Percentiles rank a stretch among this genome's conserved stretches.
Evolutionary conservation across 2,797 vertebrate genomes (phyloP).

Genomic region (Apogon talboti): DNA sequence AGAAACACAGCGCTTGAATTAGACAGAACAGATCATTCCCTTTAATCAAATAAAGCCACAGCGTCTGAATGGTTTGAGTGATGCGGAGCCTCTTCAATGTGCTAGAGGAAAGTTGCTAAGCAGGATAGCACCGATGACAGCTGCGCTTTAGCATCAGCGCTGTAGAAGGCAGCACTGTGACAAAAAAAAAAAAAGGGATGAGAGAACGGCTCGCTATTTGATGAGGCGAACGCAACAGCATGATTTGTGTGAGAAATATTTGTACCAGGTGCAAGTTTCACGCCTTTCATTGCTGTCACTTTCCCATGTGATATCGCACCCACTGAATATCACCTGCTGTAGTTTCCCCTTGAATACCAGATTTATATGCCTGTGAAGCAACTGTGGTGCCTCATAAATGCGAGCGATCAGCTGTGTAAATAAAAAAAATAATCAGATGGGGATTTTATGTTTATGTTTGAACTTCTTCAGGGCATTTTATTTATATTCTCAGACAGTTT

Average conservation of each 20-base stretch:
- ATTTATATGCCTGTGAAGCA: constrained; percentile 41
- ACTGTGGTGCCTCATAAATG: constrained; percentile 35
- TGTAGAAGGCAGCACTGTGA: constrained; percentile 48
- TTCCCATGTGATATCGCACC: constrained; percentile 59
- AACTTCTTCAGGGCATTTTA: constrained; percentile 16
- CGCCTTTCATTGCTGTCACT: constrained; percentile 49
- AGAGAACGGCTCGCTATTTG: constrained; percentile 24
- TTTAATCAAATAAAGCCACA: constrained; percentile 61
- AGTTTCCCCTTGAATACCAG: constrained; percentile 37
- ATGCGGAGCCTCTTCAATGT: constrained; percentile 39
- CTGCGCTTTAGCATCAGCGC: constrained; percentile 55
- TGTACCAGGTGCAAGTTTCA: constrained; percentile 62
- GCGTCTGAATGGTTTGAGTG: constrained; percentile 54
- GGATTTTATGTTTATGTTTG: constrained; percentile 18
- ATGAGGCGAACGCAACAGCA: constrained; percentile 32
- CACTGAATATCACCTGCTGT: constrained; percentile 64
- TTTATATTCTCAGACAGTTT: constrained; percentile 8
- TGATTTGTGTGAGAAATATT: constrained; percentile 49
- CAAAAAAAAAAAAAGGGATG: constrained; percentile 39
- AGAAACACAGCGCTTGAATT: constrained; percentile 48
- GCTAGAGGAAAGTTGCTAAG: constrained; percentile 57
- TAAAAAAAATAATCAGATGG: constrained; percentile 17
- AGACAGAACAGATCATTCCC: constrained; percentile 47
- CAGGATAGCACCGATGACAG: constrained; percentile 51
- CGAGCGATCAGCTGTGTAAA: constrained; percentile 31